Evolutionary conservation across 2,113 vertebrate species (phyloP).

Genomic region (Alces alces): DNA sequence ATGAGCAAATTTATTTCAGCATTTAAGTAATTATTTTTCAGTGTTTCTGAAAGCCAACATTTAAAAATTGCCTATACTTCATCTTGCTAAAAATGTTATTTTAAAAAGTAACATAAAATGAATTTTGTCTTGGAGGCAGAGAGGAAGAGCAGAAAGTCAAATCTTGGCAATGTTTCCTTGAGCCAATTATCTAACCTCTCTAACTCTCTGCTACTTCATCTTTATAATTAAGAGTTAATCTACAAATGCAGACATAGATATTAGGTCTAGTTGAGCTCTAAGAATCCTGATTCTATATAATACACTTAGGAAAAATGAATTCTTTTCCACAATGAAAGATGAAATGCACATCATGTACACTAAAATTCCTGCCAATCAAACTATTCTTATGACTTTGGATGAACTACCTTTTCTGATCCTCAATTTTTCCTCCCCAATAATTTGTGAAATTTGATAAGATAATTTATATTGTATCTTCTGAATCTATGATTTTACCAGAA

Average conservation of each 20-base stretch:
- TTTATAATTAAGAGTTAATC: not conserved
- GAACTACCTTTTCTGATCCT: not conserved
- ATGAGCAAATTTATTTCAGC: not conserved
- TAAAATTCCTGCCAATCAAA: not conserved
- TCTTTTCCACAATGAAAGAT: not conserved
- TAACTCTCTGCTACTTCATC: not conserved
- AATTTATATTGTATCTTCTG: not conserved
- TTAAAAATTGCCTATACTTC: not conserved
- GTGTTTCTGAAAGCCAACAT: not conserved
- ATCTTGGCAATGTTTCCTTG: not conserved
- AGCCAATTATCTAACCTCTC: not conserved
- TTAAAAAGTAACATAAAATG: not conserved
- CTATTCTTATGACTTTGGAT: not conserved
- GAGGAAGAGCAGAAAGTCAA: not conserved
- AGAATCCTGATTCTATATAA: not conserved
- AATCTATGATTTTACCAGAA: not conserved
- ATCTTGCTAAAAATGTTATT: not conserved
- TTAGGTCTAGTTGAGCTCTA: not conserved
- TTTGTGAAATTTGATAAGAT: not conserved
- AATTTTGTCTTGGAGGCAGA: not conserved
- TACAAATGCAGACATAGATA: not conserved
- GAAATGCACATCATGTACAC: not conserved
- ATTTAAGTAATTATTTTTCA: conserved; percentile 17
- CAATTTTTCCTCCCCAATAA: not conserved
- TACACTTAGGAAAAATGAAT: not conserved